phyloP scores from a whole-genome alignment of 2,888 invertebrate genomes.

The Eristalinus sepulchralis region DNA sequence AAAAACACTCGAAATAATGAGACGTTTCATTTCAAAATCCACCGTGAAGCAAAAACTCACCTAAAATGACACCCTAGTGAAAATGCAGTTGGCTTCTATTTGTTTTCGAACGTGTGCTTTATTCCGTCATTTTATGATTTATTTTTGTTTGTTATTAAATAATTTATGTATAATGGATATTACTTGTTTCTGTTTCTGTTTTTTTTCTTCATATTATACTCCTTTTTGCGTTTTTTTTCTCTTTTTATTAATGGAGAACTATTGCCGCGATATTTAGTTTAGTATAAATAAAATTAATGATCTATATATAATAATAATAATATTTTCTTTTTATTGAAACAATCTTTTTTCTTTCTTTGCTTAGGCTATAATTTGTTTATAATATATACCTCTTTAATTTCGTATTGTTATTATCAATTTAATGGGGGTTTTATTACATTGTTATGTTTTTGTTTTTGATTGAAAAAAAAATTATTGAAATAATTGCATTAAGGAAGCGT shows the following conservation, averaged over 20 bases:
- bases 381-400: slow-evolving; percentile 59
- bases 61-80: too few relatives aligned
- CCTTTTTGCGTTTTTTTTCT: slow-evolving; percentile 8
- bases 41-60: too few relatives aligned
- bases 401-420: slow-evolving; percentile 66
- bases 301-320: slow-evolving; percentile 58
- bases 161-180: slow-evolving; percentile 68
- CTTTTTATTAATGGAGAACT: slow-evolving; percentile 52
- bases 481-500: slow-evolving; percentile 65
- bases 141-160: slow-evolving; percentile 65
- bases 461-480: slow-evolving; percentile 59
- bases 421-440: slow-evolving; percentile 23
- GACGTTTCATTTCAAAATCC: too few relatives aligned
- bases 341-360: slow-evolving; percentile 56
- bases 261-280: slow-evolving; percentile 66
- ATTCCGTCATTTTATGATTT: slow-evolving; percentile 77
- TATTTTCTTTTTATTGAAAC: slow-evolving; percentile 40
- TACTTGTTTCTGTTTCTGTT: slow-evolving; percentile 69
- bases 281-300: slow-evolving; percentile 66
- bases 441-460: slow-evolving; percentile 38
- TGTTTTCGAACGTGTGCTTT: slow-evolving; percentile 80
- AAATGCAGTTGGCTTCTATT: slow-evolving; percentile 49
- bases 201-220: slow-evolving; percentile 43
- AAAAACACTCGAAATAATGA: too few relatives aligned
- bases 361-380: slow-evolving; percentile 71